Evolutionary conservation across 2,113 vertebrate species (phyloP), one percentile per base, ranked within the genome.

Genomic region (Pelvicachromis taeniatus): DNA sequence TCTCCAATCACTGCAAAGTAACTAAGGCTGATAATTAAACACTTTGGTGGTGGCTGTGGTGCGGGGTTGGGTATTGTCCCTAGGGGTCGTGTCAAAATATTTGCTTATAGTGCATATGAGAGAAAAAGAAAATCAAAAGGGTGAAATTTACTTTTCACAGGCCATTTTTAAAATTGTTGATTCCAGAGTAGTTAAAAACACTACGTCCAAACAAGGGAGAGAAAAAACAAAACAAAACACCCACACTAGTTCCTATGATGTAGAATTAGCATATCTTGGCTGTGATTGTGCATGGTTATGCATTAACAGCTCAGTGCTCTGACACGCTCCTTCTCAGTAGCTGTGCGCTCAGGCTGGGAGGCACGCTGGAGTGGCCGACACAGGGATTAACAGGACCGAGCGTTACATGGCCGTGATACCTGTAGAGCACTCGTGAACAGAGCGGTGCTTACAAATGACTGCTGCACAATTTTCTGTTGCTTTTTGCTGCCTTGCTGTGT

Each of bases 321-420:
- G 92, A 93, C 95, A 95, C 95, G 88, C 90, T 95, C 90, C 81
- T 68, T 85, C 84, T 87, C 75, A 82, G 85, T 82, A 77, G 85
- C 90, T 42, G 91, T 79, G 85, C 17, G 82, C 85, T 89, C 81
- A 38, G 90, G 77, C 89, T 90, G 73, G 68, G 86, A 94, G 82
- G 85, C 88, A 81, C 88, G 55, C 92, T 96, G 90, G 93, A 97
- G 96, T 96, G 95, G 94, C 92, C 70, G 92, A 93, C 92, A 91
- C 89, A 85, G 95, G 95, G 95, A 96, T 97, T 96, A 96, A 82
- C 82, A 33, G 79, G 80, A 91, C 90, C 79, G 79, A 61, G 78
- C 77, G 11, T 65, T 59, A 89, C 35, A 53, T 88, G 85, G 88
- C 78, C 80, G 21, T 65, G 77, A 84, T 92, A 94, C 94, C 90